Evolutionary conservation across 1,140 invertebrate species (phyloP), one percentile per base, ranked within the genome.

Genomic region (Ceratina calcarata): DNA sequence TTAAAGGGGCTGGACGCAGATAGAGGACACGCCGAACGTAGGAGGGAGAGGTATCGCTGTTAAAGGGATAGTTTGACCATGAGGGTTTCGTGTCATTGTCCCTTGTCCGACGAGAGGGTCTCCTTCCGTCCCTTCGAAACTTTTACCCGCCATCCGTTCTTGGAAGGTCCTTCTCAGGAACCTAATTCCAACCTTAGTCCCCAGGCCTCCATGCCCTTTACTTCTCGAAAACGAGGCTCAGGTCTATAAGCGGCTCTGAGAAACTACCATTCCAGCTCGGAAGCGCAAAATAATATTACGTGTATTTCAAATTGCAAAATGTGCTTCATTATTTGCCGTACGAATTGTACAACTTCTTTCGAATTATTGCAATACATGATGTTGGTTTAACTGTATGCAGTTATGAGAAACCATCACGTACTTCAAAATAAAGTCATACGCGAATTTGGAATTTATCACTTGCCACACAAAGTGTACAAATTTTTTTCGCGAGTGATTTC

Each of bases 61-160:
- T 74, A 83, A 85, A 85, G 86, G 64, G 74, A 85, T 83, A 83
- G 78, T 81, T 87, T 87, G 86, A 87, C 86, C 86, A 51, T 55
- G 80, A 72, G 62, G 57, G 15, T 55, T 7, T 55, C 77, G 18
- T 27, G 16, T 45, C 53, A 77, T 85, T 85, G 84, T 85, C 58
- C 81, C 27, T 51, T 24, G 53, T 45, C 12, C 67, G 75, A 79
- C 76, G 80, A 82, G 77, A 73, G 83, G 71, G 27, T 57, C 57
- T 78, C 24, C 62, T 45, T 67, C 13, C 3, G 22, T 53, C 13
- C 3, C 22, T n/a, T 18, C 24, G 12, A 45, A 75, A 74, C 24
- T 82, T 82, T 55, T 24, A 49, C 55, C 60, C 8, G 65, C 49
- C 76, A 45, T 69, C 72, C 58, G 80, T 74, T 45, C 68, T 72